Evolutionary conservation across 2,797 vertebrate species (phyloP).

Genomic region (Schizopygopsis pylzovi): DNA sequence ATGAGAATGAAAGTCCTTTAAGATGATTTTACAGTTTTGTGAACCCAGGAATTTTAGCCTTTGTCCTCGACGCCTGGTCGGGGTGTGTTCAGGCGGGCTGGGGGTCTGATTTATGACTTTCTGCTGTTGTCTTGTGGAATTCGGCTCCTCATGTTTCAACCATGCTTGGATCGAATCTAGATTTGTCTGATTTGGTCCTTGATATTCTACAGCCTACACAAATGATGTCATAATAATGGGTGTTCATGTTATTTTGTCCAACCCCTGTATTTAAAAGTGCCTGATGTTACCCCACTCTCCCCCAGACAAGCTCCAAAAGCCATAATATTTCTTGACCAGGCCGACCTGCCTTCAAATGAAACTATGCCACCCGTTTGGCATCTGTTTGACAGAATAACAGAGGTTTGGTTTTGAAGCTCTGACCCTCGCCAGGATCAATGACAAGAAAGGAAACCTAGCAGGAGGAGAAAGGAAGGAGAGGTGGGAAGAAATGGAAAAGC

Average conservation of each 20-base stretch:
- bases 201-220: no score
- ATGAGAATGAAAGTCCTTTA: no score
- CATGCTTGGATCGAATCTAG: no score
- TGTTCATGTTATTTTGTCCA: background rate
- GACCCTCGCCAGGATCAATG: slow-evolving; percentile 62
- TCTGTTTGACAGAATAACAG: slow-evolving; percentile 58
- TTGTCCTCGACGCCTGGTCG: no score
- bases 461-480: slow-evolving; percentile 53
- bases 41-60: no score
- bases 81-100: no score
- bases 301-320: background rate
- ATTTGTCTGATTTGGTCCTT: no score
- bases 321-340: background rate
- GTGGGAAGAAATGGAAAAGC: slow-evolving; percentile 49
- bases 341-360: background rate
- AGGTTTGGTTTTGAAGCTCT: slow-evolving; percentile 64
- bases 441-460: slow-evolving; percentile 63
- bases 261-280: background rate
- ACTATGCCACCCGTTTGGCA: background rate
- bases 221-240: background rate
- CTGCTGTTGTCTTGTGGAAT: no score
- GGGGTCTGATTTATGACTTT: no score
- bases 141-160: no score
- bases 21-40: no score
- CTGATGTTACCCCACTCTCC: background rate